Conservation (phyloP, 2,888 invertebrate species). For the Bedellia somnulentella region DNA sequence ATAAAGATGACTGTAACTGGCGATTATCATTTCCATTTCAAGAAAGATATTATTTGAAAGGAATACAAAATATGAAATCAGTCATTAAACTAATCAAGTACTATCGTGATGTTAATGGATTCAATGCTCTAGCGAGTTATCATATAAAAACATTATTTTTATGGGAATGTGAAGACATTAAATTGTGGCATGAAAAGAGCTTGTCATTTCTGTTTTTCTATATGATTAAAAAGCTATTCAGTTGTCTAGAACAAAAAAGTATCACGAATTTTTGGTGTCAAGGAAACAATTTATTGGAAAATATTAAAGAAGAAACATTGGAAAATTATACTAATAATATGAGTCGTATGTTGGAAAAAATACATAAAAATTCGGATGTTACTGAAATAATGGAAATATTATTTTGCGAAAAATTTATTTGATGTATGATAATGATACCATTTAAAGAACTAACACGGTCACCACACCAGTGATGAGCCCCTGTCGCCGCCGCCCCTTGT, state of each 20-base stretch:
- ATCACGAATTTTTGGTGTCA: slow-evolving; percentile 32
- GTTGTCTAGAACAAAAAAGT: slow-evolving; percentile 16
- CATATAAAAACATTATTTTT: slow-evolving; percentile 34
- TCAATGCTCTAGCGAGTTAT: slow-evolving; percentile 30
- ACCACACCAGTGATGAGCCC: too few relatives aligned
- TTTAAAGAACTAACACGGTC: too few relatives aligned
- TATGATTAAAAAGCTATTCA: slow-evolving; percentile 24
- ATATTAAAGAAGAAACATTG: slow-evolving; percentile 23
- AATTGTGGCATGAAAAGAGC: slow-evolving; percentile 25
- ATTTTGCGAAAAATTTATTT: too few relatives aligned
- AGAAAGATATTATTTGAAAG: slow-evolving; percentile 22
- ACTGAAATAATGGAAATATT: too few relatives aligned
- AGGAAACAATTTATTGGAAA: slow-evolving; percentile 24
- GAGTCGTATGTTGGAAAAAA: too few relatives aligned
- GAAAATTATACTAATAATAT: slow-evolving; percentile 27
- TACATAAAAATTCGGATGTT: too few relatives aligned
- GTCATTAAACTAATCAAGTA: slow-evolving; percentile 26
- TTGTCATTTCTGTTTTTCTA: slow-evolving; percentile 22
- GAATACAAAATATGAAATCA: slow-evolving; percentile 27
- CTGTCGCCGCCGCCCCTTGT: too few relatives aligned
- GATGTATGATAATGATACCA: too few relatives aligned
- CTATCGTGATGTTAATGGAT: slow-evolving; percentile 28
- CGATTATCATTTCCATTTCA: slow-evolving; percentile 32
- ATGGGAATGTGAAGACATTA: slow-evolving; percentile 20
- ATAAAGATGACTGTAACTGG: slow-evolving; percentile 25